Evolutionary conservation across 2,113 vertebrate genomes (phyloP), one percentile per base, ranked within the genome.

Genomic region (Mohoua ochrocephala): DNA sequence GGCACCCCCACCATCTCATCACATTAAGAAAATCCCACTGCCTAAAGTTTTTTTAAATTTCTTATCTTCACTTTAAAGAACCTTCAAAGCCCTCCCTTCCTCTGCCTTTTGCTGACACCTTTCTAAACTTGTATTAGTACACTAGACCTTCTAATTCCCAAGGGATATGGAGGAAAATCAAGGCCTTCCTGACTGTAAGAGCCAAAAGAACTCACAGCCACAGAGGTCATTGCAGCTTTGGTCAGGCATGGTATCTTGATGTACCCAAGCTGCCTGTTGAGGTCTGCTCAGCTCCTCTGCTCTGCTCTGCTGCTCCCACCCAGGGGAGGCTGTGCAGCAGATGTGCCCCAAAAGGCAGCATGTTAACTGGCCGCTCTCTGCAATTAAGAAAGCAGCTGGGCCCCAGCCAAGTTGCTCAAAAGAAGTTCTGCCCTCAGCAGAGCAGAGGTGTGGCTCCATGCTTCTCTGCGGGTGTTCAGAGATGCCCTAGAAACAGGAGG

Each of bases 361-460:
- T 15, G 17, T 31, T 49, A 71, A 39, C 19, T 71, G 42, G 10
- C 5, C 18, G 17, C 23, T 59, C 26, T 57, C 37, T 57, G 21
- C 31, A 70, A 24, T 41, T 57, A 24, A 44, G 49, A 67, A 65
- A 79, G 37, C 28, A 49, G 27, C 23, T 27, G 24, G n/a, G 14
- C 21, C 24, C 30, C 54, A 75, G 28, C 11, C 19, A 14, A 70
- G 61, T 24, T 53, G 24, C 31, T 53, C 10, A 2, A 71, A 83
- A 52, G 28, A 71, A 45, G 10, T 74, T 78, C 35, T 54, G 41
- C 20, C 26, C 35, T 69, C 60, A 69, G 23, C 41, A 42, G 30
- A 64, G 24, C 6, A 69, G 27, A 54, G 28, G n/a, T 30, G 15
- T 4, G 4, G 4, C 2, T 16, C 6, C 1, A 0, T 24, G 22